These are phyloP conservation scores for Papilio gigon DNA, from an alignment of 2,888 invertebrate species.

Conservation along the genomic window DNA sequence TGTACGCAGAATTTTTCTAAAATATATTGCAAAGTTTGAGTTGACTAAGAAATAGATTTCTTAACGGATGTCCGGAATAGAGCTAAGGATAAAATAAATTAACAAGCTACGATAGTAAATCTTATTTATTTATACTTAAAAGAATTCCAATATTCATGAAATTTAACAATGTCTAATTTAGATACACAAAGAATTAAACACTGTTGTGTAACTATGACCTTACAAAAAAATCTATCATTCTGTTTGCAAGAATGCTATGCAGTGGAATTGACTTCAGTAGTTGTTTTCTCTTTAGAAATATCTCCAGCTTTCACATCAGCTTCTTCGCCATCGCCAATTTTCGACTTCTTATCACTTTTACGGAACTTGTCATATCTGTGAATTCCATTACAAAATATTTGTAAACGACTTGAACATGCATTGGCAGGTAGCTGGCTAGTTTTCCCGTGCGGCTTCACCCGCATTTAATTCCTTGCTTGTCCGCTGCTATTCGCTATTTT, in stretches of 20 bases:
- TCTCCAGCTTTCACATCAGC: conserved; percentile 63
- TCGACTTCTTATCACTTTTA: conserved; percentile 84
- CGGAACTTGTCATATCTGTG: conserved; percentile 85
- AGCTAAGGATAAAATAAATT: neutral
- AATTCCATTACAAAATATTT: conserved; percentile 42
- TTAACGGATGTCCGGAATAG: too few species aligned
- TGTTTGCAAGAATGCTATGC: conserved; percentile 50
- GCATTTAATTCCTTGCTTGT: too few species aligned
- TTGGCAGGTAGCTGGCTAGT: too few species aligned
- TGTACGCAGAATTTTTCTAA: neutral
- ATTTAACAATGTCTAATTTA: conserved; percentile 9
- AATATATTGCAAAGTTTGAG: too few species aligned
- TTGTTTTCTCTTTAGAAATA: conserved; percentile 64
- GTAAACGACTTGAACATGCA: neutral
- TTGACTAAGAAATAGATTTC: too few species aligned
- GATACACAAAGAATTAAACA: conserved; percentile 5
- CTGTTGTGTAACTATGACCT: neutral
- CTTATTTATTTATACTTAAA: conserved; percentile 30
- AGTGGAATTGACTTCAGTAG: conserved; percentile 62
- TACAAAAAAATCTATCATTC: neutral
- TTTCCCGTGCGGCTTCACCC: too few species aligned
- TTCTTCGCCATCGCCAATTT: conserved; percentile 70
- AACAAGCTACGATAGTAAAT: conserved; percentile 9
- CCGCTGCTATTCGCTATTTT: too few species aligned
- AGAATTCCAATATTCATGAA: conserved; percentile 14